Base-by-base conservation (phyloP, 2,888 invertebrate species). In the Danaus chrysippus region DNA sequence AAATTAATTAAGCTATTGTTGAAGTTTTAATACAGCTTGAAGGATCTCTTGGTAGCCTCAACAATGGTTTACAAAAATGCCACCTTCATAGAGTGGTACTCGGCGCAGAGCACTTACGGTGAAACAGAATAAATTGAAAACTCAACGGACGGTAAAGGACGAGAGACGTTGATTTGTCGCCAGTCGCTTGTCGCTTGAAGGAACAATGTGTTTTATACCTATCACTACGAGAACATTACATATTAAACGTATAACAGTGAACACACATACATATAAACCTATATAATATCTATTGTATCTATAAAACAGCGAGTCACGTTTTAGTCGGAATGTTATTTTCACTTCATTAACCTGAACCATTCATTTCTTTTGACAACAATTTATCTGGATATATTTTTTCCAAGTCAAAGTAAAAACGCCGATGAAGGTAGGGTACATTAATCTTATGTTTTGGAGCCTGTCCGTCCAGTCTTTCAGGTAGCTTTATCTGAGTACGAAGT, bases 41-140 rank as follows among this genome's bases (percentile, higher is more conserved):
- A 1, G 23, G 23, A 34, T 1, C 23, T 34, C 0, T 49, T 5
- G 9, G 13, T 41, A 41, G 23, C 13, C n/a, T 41, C 13, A 17
- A 54, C 13, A 42, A 13, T 54, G 41, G n/a, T 10, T 54, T 34
- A 46, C 23, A 23, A 15, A 44, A 23, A 54, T 62, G 41, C 65
- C 67, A 10, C 55, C 54, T 68, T 62, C 56, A 58, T 12, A 58
- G 43, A 8, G 68, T 70, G 65, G 15, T 19, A 66, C 42, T 70
- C 68, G 2, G 0, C 0, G 64, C 10, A 10, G 23, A 74, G 81
- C 86, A 82, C 84, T 87, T 82, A 83, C 84, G 77, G 83, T 81
- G 79, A 72, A 79, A 79, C 81, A 74, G 80, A 73, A 83, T 86
- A 87, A 87, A 87, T 87, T 87, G 87, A 83, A 86, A 84, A 84